Base-by-base conservation (phyloP, 37 sponge, comb jelly and placozoan genomes). In the Beroe ovata region DNA sequence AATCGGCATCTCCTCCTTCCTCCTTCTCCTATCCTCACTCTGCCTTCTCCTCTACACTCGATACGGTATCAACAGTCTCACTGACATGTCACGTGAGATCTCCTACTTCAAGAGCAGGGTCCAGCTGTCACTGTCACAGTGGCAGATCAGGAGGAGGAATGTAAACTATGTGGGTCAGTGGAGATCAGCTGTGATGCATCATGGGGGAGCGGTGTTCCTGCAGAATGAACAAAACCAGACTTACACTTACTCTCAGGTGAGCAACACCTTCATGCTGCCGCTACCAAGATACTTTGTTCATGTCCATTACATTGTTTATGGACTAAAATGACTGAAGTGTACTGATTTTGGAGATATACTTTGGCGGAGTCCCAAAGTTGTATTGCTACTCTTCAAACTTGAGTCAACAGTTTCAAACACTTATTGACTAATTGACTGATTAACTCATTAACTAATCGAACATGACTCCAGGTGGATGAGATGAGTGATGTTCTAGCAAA, bases 191-290 rank as follows among this genome's bases (percentile, higher is more conserved):
- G 84, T 77, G 0, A 36, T 2, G 28, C 39, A 42, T 8, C 26
- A 40, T 40, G 84, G 84, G 8, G 54, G 33, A 11, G 1, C 1
- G 2, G 84, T 77, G 23, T 77, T 77, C 28, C 21, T 77, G 54
- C 28, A 26, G 38, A 42, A 77, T 14, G 54, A n/a, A 25, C 39
- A 16, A 40, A 47, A 47, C 11, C 11, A 4, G 54, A 8, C 22
- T n/a, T 42, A 77, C 33, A 77, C 84, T 40, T 77, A 42, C 47
- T 11, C 4, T 2, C 26, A 77, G 84, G 84, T 77, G 33, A 77
- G 3, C n/a, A n/a, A n/a, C n/a, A n/a, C n/a, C n/a, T n/a, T n/a
- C n/a, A n/a, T n/a, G n/a, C n/a, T n/a, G n/a, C n/a, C n/a, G n/a
- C n/a, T n/a, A n/a, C n/a, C n/a, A n/a, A n/a, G n/a, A n/a, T n/a